Conservation (phyloP, 1,140 invertebrate species). For the Drosophila orena region DNA sequence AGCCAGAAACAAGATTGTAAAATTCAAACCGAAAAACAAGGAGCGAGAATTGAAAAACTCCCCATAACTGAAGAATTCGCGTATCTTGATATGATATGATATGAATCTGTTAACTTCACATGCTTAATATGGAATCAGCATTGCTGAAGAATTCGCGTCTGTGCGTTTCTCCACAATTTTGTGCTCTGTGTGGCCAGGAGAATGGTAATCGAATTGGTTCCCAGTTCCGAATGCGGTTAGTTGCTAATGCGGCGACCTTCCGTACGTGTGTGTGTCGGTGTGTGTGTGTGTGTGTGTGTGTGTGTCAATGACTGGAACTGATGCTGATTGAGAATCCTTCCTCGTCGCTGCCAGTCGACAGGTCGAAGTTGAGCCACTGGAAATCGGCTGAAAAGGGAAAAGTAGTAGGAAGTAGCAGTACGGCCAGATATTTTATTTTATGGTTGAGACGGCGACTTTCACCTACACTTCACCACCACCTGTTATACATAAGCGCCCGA, state of each 20-base stretch:
- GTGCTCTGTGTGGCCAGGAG: background rate
- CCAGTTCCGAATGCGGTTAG: conserved; percentile 37
- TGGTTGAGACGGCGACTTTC: conserved; percentile 37
- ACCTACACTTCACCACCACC: conserved; percentile 39
- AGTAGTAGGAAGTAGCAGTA: conserved; percentile 7
- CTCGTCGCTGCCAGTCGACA: background rate
- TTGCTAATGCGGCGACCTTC: conserved; percentile 2
- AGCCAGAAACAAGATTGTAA: background rate
- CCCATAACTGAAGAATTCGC: background rate
- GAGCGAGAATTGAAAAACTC: background rate
- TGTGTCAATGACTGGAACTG: conserved; percentile 27
- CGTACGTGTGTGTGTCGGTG: conserved; percentile 5
- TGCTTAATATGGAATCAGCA: too few species aligned
- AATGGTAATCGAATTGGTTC: conserved; percentile 3
- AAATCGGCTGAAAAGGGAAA: conserved; percentile 12
- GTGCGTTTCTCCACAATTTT: background rate
- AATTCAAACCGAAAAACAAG: background rate
- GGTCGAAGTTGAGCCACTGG: conserved; percentile 5
- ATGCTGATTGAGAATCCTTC: conserved; percentile 58
- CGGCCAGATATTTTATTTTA: conserved; percentile 46
- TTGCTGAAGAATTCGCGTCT: background rate
- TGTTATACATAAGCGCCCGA: conserved; percentile 20
- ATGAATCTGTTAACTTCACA: too few species aligned
- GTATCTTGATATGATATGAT: background rate
- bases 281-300: conserved; percentile 17